phyloP scores from a whole-genome alignment of 2,797 vertebrate species.

The Tragopan temminckii region DNA sequence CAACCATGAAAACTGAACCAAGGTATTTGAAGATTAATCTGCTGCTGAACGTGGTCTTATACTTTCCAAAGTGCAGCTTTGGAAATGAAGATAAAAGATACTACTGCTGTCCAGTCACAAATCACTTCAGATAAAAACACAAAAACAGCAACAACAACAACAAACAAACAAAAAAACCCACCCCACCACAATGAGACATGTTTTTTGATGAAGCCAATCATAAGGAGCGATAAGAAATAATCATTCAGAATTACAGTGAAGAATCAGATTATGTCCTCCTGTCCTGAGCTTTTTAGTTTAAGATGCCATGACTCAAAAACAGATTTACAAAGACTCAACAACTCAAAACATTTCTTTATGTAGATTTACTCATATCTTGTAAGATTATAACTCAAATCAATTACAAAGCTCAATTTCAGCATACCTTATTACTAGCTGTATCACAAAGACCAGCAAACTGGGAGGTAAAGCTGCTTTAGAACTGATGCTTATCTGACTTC shows the following conservation, averaged over 20 bases:
- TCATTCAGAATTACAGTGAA: constrained; percentile 32
- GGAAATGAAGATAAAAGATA: constrained; percentile 84
- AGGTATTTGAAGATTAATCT: constrained; percentile 90
- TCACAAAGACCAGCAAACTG: constrained; percentile 76
- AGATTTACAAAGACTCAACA: neutral
- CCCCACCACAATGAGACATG: neutral
- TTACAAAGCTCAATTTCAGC: constrained; percentile 77
- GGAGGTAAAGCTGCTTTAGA: constrained; percentile 77
- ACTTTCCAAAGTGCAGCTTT: constrained; percentile 82
- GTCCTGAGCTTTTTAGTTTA: constrained; percentile 29
- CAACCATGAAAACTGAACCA: constrained; percentile 86
- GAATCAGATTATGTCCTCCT: constrained; percentile 12
- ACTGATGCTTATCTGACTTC: constrained; percentile 79
- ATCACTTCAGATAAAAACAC: neutral
- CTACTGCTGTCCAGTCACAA: constrained; percentile 37
- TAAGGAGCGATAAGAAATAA: constrained; percentile 56
- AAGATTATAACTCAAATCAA: constrained; percentile 76
- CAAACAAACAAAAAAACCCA: too few species aligned
- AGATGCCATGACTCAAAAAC: neutral
- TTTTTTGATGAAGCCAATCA: constrained; percentile 25
- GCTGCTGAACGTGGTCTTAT: constrained; percentile 88
- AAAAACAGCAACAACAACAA: neutral
- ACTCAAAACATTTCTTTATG: constrained; percentile 59
- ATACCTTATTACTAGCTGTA: constrained; percentile 71
- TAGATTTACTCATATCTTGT: constrained; percentile 65